phyloP scores from a whole-genome alignment of 2,888 invertebrate genomes.

The Apomyelois bistriatella region DNA sequence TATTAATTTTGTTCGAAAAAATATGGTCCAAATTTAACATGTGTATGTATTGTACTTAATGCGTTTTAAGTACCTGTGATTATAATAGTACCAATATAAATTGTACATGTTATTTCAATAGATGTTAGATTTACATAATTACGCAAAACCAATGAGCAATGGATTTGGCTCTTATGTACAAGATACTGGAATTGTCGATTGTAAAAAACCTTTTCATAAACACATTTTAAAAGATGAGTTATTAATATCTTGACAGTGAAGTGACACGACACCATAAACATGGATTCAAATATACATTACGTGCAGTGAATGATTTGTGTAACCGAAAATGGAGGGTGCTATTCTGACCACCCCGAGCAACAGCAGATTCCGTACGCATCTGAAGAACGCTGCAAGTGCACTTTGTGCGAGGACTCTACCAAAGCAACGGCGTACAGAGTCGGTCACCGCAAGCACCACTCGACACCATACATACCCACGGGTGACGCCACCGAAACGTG shows the following conservation, averaged over 20 bases:
- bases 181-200: neutral
- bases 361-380: slow-evolving; percentile 64
- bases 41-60: neutral
- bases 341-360: slow-evolving; percentile 71
- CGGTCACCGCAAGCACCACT: slow-evolving; percentile 43
- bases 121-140: slow-evolving; percentile 3
- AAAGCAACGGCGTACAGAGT: slow-evolving; percentile 65
- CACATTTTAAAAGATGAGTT: slow-evolving; percentile 9
- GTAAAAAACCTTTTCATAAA: neutral
- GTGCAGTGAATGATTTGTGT: slow-evolving; percentile 32
- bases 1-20: neutral
- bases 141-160: neutral
- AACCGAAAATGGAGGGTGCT: slow-evolving; percentile 72
- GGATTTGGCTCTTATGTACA: neutral
- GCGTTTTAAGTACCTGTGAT: slow-evolving; percentile 25
- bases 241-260: slow-evolving; percentile 17
- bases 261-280: slow-evolving; percentile 29
- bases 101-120: slow-evolving; percentile 1
- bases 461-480: slow-evolving; percentile 71
- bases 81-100: neutral
- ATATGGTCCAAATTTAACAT: neutral
- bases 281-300: slow-evolving; percentile 60
- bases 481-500: slow-evolving; percentile 57
- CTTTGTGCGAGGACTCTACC: slow-evolving; percentile 69
- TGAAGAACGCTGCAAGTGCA: slow-evolving; percentile 73